Conservation (phyloP, 2,888 invertebrate genomes). For the Apamea crenata region DNA sequence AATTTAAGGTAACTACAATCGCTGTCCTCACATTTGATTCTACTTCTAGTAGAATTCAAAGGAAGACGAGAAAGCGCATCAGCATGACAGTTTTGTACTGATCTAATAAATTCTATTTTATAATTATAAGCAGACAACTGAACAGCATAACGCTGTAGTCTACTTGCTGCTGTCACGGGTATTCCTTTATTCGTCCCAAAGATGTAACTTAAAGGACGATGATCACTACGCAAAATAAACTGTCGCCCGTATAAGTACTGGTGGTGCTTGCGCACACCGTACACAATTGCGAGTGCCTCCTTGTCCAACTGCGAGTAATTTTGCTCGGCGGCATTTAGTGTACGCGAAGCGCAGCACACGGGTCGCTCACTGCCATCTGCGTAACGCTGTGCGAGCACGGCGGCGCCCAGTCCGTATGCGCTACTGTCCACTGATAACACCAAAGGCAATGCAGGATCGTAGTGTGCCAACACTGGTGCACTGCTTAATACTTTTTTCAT, state of each 20-base stretch:
- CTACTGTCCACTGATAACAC: too few species aligned
- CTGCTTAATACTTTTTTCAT: conserved; percentile 18
- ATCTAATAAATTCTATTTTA: conserved; percentile 8
- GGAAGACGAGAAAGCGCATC: conserved; percentile 22
- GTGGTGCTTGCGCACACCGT: conserved; percentile 28
- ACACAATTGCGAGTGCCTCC: too few species aligned
- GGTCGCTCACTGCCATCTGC: too few species aligned
- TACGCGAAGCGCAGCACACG: too few species aligned
- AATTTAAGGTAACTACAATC: background rate
- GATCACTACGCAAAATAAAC: conserved; percentile 39
- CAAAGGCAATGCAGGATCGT: too few species aligned
- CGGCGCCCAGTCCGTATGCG: too few species aligned
- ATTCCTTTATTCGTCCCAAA: conserved; percentile 38
- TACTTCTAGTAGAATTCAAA: background rate
- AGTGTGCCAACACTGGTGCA: too few species aligned
- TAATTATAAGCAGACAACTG: conserved; percentile 25
- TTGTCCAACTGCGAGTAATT: too few species aligned
- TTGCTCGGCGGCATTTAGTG: too few species aligned
- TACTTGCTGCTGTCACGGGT: conserved; percentile 38
- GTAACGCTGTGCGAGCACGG: too few species aligned
- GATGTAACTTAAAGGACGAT: conserved; percentile 31
- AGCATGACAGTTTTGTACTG: conserved; percentile 13
- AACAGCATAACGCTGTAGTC: conserved; percentile 38
- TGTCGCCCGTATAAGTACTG: conserved; percentile 35
- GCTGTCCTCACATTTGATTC: background rate